Evolutionary conservation across 1,140 invertebrate genomes (phyloP), one percentile per base, ranked within the genome.

Genomic region (Pseudachorutes palmiensis): DNA sequence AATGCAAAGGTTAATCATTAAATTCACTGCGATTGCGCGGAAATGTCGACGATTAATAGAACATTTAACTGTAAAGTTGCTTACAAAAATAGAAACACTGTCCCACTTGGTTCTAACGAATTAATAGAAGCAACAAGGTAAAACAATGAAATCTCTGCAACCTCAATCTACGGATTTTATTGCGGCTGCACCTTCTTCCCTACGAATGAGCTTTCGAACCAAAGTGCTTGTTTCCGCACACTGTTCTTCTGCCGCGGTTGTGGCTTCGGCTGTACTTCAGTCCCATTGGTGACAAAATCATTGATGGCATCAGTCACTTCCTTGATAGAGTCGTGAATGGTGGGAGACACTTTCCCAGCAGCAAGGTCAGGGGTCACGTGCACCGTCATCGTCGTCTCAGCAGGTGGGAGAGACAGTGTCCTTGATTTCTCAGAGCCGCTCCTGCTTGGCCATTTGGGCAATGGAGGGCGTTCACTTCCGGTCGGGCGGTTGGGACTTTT

Each of bases 161-260:
- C 9, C 36, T 45, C 36, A 16, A 12, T 22, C 9, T 16, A 28
- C 26, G 19, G 29, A 29, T 32, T 63, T 29, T 3, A 48, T 45
- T 63, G 30, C 3, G 19, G 14, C 12, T 29, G 59, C 16, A 69
- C 67, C 64, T 71, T 73, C n/a, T 55, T 2, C 0, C 72, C 72
- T 36, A 74, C 72, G 60, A 74, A 74, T 9, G 72, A 74, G 32
- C 67, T 70, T 30, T 74, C 72, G 30, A 74, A 70, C 72, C 72
- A 74, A 48, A 74, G 30, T 2, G 61, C 63, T 55, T 66, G 69
- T 60, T 65, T 61, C 32, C 66, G 65, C 22, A 12, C 32, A 31
- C 57, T 61, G n/a, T 62, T 45, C 36, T 70, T 74, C 57, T 68
- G 66, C 31, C 70, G 64, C 30, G 72, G 65, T 32, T 19, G 36